phyloP scores from a whole-genome alignment of 1,140 invertebrate genomes.

The Drosophila parabipectinata region DNA sequence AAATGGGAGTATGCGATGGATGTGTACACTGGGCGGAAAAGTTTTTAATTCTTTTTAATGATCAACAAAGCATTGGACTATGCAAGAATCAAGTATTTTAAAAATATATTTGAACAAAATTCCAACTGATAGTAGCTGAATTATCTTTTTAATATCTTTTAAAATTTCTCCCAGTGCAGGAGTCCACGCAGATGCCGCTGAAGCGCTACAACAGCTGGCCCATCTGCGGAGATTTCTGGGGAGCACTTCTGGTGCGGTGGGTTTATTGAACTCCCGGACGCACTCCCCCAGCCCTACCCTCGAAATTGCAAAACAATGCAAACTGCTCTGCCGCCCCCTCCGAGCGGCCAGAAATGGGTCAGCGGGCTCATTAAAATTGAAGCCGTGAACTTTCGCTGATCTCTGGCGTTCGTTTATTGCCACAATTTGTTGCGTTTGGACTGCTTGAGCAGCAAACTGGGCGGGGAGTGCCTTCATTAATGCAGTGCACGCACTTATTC shows the following conservation, averaged over 20 bases:
- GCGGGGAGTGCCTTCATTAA: constrained; percentile 47
- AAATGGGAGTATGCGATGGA: constrained; percentile 5
- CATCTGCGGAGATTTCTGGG: constrained; percentile 46
- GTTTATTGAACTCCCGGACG: constrained; percentile 63
- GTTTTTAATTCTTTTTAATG: too few relatives aligned
- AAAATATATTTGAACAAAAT: too few relatives aligned
- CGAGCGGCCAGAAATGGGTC: constrained; percentile 43
- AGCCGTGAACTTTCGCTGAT: constrained; percentile 65
- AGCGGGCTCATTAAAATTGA: constrained; percentile 59
- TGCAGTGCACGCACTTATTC: constrained; percentile 55
- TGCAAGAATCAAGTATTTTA: too few relatives aligned
- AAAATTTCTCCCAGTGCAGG: constrained; percentile 9
- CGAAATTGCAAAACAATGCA: constrained; percentile 67
- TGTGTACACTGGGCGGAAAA: constrained; percentile 16
- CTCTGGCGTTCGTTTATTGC: constrained; percentile 57
- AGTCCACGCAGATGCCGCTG: constrained; percentile 54
- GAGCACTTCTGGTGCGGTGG: constrained; percentile 37
- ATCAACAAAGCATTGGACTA: not conserved
- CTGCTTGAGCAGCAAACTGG: constrained; percentile 38
- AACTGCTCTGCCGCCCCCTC: constrained; percentile 13
- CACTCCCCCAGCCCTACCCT: not conserved
- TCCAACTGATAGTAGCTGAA: not conserved
- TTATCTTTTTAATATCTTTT: not conserved
- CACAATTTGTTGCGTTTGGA: constrained; percentile 52
- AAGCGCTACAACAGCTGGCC: constrained; percentile 70